These are phyloP conservation scores for Drosophila ercepeae DNA, from an alignment of 1,140 invertebrate genomes.

Conservation along the genomic window DNA sequence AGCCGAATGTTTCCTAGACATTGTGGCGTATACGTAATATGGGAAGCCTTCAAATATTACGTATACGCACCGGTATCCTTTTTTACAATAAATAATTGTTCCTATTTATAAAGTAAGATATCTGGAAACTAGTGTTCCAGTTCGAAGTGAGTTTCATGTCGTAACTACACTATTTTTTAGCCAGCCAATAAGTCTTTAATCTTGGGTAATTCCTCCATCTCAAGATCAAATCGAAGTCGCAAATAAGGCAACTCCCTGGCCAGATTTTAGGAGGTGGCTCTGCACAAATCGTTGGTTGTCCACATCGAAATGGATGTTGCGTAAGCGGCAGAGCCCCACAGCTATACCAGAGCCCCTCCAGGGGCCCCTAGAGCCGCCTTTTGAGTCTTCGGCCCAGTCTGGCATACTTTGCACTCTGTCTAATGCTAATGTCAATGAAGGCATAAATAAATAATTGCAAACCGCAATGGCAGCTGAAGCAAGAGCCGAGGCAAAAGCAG, in stretches of 20 bases:
- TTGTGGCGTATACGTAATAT: too few species aligned
- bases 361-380: constrained; percentile 17
- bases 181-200: background rate
- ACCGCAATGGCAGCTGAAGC: constrained; percentile 42
- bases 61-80: too few species aligned
- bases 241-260: constrained; percentile 21
- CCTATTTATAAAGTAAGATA: too few species aligned
- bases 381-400: constrained; percentile 45
- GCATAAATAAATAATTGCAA: constrained; percentile 82
- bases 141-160: background rate
- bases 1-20: too few species aligned
- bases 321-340: constrained; percentile 29
- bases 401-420: constrained; percentile 43
- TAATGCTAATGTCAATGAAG: constrained; percentile 81
- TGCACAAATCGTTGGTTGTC: background rate
- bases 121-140: too few species aligned
- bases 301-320: constrained; percentile 42
- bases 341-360: background rate
- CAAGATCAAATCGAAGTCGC: constrained; percentile 37
- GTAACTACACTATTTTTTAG: background rate
- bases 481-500: too few species aligned
- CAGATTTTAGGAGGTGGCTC: background rate
- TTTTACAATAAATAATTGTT: too few species aligned
- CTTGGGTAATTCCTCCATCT: constrained; percentile 9
- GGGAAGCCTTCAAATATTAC: too few species aligned